Conservation (phyloP, 2,888 invertebrate species). For the Homarus gammarus region DNA sequence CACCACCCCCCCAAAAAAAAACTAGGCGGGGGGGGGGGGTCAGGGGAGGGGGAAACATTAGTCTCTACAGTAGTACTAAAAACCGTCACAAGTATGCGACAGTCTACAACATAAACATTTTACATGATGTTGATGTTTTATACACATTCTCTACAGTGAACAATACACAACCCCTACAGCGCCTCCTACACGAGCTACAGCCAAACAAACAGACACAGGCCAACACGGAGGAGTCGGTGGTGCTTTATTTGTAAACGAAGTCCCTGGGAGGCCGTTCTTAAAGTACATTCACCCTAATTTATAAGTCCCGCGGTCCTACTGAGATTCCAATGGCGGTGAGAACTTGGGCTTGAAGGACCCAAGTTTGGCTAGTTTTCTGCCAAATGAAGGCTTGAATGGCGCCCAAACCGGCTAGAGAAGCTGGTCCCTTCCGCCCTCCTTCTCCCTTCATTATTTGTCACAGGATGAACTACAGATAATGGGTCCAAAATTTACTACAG, state of each 20-base stretch:
- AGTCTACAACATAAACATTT: too few species aligned
- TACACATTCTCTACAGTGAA: too few species aligned
- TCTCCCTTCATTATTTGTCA: not conserved
- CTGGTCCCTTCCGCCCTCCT: not conserved
- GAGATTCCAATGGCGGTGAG: not conserved
- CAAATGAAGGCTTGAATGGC: not conserved
- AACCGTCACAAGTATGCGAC: too few species aligned
- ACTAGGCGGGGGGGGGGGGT: not conserved
- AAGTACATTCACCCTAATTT: slow-evolving; percentile 9
- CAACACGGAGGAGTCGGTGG: not conserved
- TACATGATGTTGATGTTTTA: too few species aligned
- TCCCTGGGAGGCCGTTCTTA: not conserved
- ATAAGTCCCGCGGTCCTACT: slow-evolving; percentile 2
- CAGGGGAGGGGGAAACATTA: not conserved
- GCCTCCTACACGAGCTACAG: too few species aligned
- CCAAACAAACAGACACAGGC: not conserved
- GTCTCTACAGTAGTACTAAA: too few species aligned
- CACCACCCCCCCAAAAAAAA: not conserved
- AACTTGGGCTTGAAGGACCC: not conserved
- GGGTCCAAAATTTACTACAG: too few species aligned
- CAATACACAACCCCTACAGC: too few species aligned
- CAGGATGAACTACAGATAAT: not conserved
- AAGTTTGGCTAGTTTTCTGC: slow-evolving; percentile 19
- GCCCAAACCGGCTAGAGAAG: not conserved
- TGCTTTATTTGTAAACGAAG: not conserved